phyloP scores from a whole-genome alignment of 64 coral and sea anemone genomes.

The Hydrozoanthus tunicans region DNA sequence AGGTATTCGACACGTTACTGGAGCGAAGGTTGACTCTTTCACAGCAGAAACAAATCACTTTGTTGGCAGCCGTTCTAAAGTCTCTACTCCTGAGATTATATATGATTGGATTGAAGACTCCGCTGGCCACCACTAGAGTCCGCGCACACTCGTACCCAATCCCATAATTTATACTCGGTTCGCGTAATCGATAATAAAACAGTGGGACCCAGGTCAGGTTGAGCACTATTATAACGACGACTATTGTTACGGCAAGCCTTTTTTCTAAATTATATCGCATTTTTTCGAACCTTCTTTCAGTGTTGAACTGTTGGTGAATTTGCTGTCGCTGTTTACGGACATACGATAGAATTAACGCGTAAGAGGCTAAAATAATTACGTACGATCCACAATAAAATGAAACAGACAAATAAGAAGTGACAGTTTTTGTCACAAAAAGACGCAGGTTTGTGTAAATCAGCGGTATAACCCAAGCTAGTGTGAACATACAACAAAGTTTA shows the following conservation, averaged over 20 bases:
- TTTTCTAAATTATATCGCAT: neutral
- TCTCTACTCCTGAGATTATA: conserved; percentile 10
- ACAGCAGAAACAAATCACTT: neutral
- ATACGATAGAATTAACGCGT: neutral
- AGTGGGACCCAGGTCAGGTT: neutral
- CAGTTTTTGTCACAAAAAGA: neutral
- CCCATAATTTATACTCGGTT: neutral
- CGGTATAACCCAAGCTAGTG: conserved; percentile 7
- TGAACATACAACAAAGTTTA: neutral
- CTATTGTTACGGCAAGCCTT: conserved; percentile 12
- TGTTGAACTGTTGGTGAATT: neutral
- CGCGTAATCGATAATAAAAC: conserved; percentile 15
- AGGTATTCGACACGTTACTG: too few relatives aligned
- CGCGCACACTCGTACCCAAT: conserved; percentile 3
- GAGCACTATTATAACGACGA: conserved; percentile 7
- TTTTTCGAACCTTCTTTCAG: neutral
- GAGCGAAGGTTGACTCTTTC: neutral
- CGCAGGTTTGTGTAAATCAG: conserved; percentile 7
- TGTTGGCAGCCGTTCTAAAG: neutral
- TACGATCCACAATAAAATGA: neutral
- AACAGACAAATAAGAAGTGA: conserved; percentile 16
- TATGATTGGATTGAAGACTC: conserved; percentile 5
- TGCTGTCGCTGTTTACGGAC: conserved; percentile 19
- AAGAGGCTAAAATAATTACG: neutral
- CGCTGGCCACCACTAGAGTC: neutral